These are phyloP conservation scores for Eupithecia centaureata DNA, from an alignment of 2,888 invertebrate species.

Conservation along the genomic window DNA sequence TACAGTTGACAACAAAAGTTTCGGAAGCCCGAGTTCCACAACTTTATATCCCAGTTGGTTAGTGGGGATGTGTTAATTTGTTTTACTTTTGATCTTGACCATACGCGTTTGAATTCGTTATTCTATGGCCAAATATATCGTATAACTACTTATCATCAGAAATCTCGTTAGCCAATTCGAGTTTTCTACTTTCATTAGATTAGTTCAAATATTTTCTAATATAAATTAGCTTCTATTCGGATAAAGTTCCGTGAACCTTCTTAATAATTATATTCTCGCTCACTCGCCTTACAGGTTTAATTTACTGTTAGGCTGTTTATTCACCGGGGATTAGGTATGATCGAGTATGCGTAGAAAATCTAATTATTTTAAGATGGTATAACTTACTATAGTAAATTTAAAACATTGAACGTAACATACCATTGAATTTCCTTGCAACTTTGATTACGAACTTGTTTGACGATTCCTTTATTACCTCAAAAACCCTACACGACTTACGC, in stretches of 20 bases:
- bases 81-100: constrained; percentile 27
- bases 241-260: background rate
- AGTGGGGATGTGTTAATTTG: constrained; percentile 20
- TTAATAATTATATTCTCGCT: background rate
- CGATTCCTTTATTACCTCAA: too few species aligned
- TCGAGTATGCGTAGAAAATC: background rate
- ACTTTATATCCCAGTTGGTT: constrained; percentile 24
- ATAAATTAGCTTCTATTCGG: background rate
- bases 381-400: too few species aligned
- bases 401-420: too few species aligned
- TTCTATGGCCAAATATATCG: background rate
- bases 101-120: background rate
- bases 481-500: too few species aligned
- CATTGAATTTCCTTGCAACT: too few species aligned
- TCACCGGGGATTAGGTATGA: background rate
- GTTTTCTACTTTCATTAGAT: background rate
- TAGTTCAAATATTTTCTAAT: background rate
- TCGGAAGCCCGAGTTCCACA: constrained; percentile 17
- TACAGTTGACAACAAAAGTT: constrained; percentile 27
- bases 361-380: background rate
- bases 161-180: background rate
- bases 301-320: constrained; percentile 16
- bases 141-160: background rate
- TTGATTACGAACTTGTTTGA: too few species aligned
- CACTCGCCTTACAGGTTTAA: constrained; percentile 9